Percentiles rank a stretch among this genome's conserved stretches.
phyloP scores from a whole-genome alignment of 2,888 invertebrate genomes.

The Molorchus minor region DNA sequence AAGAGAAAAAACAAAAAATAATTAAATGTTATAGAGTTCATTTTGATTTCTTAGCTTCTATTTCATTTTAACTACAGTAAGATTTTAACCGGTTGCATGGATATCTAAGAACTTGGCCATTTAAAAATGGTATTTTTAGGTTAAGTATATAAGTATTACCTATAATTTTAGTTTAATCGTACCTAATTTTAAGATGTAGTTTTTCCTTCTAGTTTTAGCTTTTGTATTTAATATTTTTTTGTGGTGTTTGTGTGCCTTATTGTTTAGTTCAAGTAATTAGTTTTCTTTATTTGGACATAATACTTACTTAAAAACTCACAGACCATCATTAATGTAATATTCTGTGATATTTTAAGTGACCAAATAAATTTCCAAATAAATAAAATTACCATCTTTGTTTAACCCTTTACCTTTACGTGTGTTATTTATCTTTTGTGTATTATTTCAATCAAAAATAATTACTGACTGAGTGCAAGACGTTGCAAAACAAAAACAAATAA shows the following conservation, averaged over 20 bases:
- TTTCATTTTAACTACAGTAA: too few species aligned
- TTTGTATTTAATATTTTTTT: constrained; percentile 3
- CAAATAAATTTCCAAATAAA: constrained; percentile 13
- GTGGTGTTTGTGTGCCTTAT: constrained; percentile 33
- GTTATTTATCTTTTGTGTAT: background rate
- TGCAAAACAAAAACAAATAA: too few species aligned
- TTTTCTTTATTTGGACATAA: constrained; percentile 7
- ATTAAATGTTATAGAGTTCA: too few species aligned
- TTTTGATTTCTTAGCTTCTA: background rate
- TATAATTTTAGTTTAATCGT: background rate
- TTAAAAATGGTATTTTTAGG: background rate
- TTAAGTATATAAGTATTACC: background rate
- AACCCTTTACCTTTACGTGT: too few species aligned
- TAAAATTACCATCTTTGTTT: too few species aligned
- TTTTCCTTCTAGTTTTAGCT: too few species aligned
- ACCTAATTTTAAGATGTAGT: background rate
- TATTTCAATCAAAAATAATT: constrained; percentile 20
- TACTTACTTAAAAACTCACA: constrained; percentile 9
- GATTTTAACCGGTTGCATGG: too few species aligned
- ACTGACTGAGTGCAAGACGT: constrained; percentile 31
- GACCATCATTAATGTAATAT: background rate
- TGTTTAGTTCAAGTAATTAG: constrained; percentile 9
- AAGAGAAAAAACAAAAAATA: constrained; percentile 33
- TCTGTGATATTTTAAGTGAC: constrained; percentile 10
- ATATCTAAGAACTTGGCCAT: background rate